Evolutionary conservation across 2,888 invertebrate species (phyloP).

Genomic region (Peribatodes rhomboidaria): DNA sequence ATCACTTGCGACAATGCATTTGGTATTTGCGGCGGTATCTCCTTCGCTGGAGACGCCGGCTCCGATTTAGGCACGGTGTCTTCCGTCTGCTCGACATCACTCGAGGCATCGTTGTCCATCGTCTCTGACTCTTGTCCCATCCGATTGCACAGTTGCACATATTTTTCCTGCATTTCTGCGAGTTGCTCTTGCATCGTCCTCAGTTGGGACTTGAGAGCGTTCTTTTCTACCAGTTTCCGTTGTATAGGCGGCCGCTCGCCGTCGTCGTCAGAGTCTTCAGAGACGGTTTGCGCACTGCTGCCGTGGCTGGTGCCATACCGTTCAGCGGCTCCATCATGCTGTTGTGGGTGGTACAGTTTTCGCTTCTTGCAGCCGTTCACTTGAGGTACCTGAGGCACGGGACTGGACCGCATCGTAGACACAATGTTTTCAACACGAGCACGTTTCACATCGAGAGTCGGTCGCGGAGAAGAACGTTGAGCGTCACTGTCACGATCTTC

Average conservation of each 20-base stretch:
- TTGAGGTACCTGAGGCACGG: conserved; percentile 90
- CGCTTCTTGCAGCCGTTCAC: conserved; percentile 98
- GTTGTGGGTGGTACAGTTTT: conserved; percentile 98
- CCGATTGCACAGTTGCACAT: conserved; percentile 94
- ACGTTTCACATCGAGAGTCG: conserved; percentile 93
- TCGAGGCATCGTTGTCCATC: conserved; percentile 90
- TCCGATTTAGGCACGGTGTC: conserved; percentile 86
- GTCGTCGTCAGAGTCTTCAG: conserved; percentile 92
- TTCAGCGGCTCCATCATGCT: conserved; percentile 92
- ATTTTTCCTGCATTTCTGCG: conserved; percentile 96
- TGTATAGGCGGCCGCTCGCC: conserved; percentile 92
- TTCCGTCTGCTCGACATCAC: conserved; percentile 89
- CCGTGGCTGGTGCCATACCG: conserved; percentile 84
- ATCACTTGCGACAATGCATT: conserved; percentile 87
- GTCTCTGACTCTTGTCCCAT: conserved; percentile 93
- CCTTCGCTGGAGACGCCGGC: conserved; percentile 85
- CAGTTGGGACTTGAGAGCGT: conserved; percentile 94
- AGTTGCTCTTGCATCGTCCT: conserved; percentile 95
- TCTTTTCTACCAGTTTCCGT: conserved; percentile 95
- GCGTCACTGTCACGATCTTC: conserved; percentile 88
- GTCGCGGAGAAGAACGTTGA: conserved; percentile 85
- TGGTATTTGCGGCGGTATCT: conserved; percentile 80
- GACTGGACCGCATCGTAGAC: conserved; percentile 96
- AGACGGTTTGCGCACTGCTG: conserved; percentile 79
- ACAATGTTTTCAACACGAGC: conserved; percentile 98